These are phyloP conservation scores for Trissolcus japonicus DNA, from an alignment of 2,888 invertebrate species.

Conservation along the genomic window DNA sequence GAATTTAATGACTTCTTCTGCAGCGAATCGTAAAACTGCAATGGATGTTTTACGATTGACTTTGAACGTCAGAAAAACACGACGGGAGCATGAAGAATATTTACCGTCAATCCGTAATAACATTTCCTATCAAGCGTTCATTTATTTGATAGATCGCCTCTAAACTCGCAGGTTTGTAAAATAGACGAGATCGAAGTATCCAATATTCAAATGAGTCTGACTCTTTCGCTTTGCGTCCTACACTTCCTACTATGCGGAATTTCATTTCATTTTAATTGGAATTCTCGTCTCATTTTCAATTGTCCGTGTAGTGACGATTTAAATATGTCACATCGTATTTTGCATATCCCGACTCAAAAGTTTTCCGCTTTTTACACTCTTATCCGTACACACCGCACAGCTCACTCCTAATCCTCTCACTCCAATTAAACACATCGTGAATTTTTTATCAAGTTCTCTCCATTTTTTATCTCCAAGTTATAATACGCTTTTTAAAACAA, in stretches of 20 bases:
- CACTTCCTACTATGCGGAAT: conserved; percentile 62
- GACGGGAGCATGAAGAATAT: conserved; percentile 18
- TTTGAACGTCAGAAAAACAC: no score
- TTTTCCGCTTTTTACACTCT: no score
- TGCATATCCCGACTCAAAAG: background rate
- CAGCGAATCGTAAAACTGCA: no score
- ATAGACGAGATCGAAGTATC: conserved; percentile 61
- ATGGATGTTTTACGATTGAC: no score
- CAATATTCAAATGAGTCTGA: conserved; percentile 65
- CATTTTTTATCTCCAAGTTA: no score
- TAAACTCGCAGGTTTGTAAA: conserved; percentile 35
- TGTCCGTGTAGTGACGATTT: conserved; percentile 41
- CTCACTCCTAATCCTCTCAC: no score
- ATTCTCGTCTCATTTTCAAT: conserved; percentile 62
- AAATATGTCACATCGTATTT: background rate
- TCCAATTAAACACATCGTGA: no score
- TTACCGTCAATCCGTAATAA: conserved; percentile 38
- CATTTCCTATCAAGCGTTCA: conserved; percentile 56
- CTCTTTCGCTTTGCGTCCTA: conserved; percentile 56
- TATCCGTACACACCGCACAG: no score
- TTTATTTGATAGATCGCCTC: conserved; percentile 52
- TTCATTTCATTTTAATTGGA: conserved; percentile 71
- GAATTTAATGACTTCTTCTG: no score
- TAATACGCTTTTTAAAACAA: background rate
- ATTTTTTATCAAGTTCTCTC: no score